A percentile compares a stretch with the other conserved stretches of the same genome.
Conservation (phyloP, 2,113 vertebrate species). For the Aptenodytes patagonicus region DNA sequence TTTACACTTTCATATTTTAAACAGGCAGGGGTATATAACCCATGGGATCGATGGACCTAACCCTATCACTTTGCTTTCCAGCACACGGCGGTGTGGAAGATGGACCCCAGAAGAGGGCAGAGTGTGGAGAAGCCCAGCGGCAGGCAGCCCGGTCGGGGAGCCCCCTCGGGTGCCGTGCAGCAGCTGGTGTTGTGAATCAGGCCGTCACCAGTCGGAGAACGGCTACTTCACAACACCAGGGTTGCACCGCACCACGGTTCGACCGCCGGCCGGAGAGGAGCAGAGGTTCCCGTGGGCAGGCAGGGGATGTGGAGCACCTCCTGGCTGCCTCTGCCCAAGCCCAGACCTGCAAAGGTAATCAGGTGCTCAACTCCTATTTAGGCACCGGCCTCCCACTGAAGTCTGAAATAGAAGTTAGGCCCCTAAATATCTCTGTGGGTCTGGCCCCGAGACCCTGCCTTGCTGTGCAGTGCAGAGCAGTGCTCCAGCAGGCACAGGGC, state of each 20-base stretch:
- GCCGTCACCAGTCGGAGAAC: conserved; percentile 86
- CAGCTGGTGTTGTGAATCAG: conserved; percentile 99
- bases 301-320: not conserved
- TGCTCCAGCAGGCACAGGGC: not conserved
- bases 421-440: conserved; percentile 57
- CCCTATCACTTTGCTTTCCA: conserved; percentile 35
- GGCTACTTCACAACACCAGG: conserved; percentile 99
- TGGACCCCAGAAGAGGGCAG: not conserved
- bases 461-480: not conserved
- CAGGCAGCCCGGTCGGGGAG: not conserved
- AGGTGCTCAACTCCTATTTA: conserved; percentile 58
- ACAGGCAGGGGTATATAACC: not conserved
- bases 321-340: not conserved
- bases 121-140: not conserved
- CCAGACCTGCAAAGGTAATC: conserved; percentile 62
- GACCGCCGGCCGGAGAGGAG: not conserved
- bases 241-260: conserved; percentile 79
- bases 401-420: conserved; percentile 61
- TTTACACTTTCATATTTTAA: not conserved
- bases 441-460: conserved; percentile 12
- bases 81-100: rapidly evolving
- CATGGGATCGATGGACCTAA: not conserved
- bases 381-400: conserved; percentile 38
- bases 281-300: not conserved
- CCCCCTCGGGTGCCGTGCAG: conserved; percentile 77